phyloP scores from a whole-genome alignment of 2,113 vertebrate genomes.

The Myotis yumanensis region DNA sequence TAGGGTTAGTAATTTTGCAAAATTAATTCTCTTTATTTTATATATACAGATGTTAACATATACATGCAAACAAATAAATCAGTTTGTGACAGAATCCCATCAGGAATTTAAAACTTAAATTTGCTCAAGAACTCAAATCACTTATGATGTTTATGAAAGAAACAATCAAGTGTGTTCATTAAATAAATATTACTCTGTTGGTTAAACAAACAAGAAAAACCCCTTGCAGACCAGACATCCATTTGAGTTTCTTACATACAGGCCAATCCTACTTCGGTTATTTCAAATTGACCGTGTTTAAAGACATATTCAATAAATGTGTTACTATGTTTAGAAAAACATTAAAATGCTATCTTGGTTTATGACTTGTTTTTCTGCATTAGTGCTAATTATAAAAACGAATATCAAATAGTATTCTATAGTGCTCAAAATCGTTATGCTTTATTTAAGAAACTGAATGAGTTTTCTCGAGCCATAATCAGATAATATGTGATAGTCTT shows the following conservation, averaged over 20 bases:
- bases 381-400: not conserved
- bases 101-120: conserved; percentile 69
- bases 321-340: conserved; percentile 31
- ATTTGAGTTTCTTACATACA: not conserved
- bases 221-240: not conserved
- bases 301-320: conserved; percentile 27
- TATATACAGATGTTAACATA: not conserved
- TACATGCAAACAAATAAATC: conserved; percentile 46
- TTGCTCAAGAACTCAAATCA: conserved; percentile 54
- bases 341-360: conserved; percentile 26
- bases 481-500: conserved; percentile 43
- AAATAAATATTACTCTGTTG: conserved; percentile 16
- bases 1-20: conserved; percentile 67
- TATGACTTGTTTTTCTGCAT: not conserved
- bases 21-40: conserved; percentile 27
- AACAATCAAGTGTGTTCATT: conserved; percentile 47
- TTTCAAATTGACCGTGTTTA: conserved; percentile 67
- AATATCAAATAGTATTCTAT: conserved; percentile 25
- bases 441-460: conserved; percentile 59
- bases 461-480: not conserved
- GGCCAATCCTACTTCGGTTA: not conserved
- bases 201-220: not conserved
- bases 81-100: conserved; percentile 53
- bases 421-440: not conserved
- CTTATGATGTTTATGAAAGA: conserved; percentile 62